Percentiles rank a stretch among this genome's conserved stretches.
These are phyloP conservation scores for Coptodon bakossiorum DNA, from an alignment of 2,113 vertebrate genomes.

Conservation along the genomic window DNA sequence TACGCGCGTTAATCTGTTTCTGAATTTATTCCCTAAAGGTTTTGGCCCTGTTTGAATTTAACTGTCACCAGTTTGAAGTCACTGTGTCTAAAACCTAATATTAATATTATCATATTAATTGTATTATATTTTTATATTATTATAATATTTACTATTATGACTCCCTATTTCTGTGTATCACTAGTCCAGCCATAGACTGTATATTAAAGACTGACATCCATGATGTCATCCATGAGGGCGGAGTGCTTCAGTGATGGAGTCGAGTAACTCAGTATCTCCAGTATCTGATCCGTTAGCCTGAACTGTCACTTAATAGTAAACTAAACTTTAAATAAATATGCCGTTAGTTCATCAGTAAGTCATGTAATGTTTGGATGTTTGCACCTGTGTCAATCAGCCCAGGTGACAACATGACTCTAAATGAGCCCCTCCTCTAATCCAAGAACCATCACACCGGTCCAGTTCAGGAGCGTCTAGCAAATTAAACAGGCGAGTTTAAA, in stretches of 20 bases:
- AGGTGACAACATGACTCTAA: background rate
- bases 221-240: background rate
- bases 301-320: background rate
- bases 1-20: rapidly evolving
- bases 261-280: background rate
- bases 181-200: background rate
- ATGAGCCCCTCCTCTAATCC: background rate
- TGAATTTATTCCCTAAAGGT: background rate
- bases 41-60: background rate
- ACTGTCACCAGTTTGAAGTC: background rate
- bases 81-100: background rate
- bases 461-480: background rate
- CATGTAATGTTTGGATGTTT: rapidly evolving
- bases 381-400: background rate
- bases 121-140: background rate
- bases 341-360: background rate
- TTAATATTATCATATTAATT: background rate
- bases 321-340: background rate
- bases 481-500: background rate
- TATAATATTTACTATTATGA: background rate
- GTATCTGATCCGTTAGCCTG: background rate
- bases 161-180: background rate
- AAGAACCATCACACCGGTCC: rapidly evolving
- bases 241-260: background rate
- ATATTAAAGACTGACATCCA: background rate